Base-by-base conservation (phyloP, 2,888 invertebrate species). In the Amiota minor region DNA sequence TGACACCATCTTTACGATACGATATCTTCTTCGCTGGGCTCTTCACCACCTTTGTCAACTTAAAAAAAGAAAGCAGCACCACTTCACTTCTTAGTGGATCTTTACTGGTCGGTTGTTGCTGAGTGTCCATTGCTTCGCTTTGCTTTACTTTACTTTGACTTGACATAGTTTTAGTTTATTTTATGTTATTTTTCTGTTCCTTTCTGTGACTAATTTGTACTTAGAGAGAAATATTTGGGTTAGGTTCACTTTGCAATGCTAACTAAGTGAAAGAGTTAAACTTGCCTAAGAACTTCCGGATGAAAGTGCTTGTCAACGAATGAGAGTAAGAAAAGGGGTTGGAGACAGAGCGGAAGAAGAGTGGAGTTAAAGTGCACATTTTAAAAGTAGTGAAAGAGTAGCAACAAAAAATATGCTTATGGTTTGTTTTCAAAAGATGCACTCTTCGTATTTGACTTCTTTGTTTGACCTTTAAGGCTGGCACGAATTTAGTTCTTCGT, bases 391-490 rank as follows among this genome's bases (percentile, higher is more conserved):
- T 18, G 6, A 20, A 59, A 59, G 16, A 9, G 18, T 11, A 59
- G 3, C 8, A 59, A 59, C 16, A 59, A 20, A 16, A 59, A 59
- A 59, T 59, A 16, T 16, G 47, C 18, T 65, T 47, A 16, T 46
- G 20, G 16, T 65, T 20, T 50, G 12, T 9, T 49, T 68, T 50
- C 20, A 53, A n/a, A 12, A 53, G 53, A 53, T 6, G 53, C 53
- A 53, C 14, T n/a, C 14, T 53, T 59, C 9, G 12, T 35, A 14
- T 62, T 62, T 35, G 18, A 45, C 62, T 68, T 68, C 23, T 68
- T 68, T 49, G 20, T 53, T 68, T 68, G 53, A 68, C 67, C 67
- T 68, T 35, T 68, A 50, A 68, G 18, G 67, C 46, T 35, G 20
- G 67, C 50, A 23, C 50, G 14, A 35, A 35, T 35, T 35, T 35